Evolutionary conservation across 2,113 vertebrate species (phyloP).

Genomic region (Sclerurus mexicanus): DNA sequence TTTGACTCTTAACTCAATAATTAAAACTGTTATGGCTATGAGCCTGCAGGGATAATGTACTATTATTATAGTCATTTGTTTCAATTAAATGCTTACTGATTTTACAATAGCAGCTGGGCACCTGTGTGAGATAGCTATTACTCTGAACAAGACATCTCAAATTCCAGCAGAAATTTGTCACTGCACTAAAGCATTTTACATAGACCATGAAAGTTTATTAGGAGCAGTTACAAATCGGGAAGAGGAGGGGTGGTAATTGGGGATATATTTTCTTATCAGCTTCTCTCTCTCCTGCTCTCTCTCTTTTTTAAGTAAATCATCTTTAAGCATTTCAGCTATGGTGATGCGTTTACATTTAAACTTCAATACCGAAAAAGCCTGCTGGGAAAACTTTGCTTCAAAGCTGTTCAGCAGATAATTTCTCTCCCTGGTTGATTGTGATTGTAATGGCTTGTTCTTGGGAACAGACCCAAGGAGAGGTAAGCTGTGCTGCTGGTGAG

Average conservation of each 20-base stretch:
- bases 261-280: conserved; percentile 59
- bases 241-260: conserved; percentile 35
- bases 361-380: conserved; percentile 33
- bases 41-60: conserved; percentile 99
- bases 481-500: background rate
- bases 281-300: conserved; percentile 22
- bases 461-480: background rate
- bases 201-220: conserved; percentile 78
- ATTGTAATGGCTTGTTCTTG: background rate
- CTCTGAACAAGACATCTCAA: conserved; percentile 95
- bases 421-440: conserved; percentile 20
- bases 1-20: conserved; percentile 95
- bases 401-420: conserved; percentile 35
- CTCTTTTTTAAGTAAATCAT: conserved; percentile 42
- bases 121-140: conserved; percentile 94
- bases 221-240: conserved; percentile 66
- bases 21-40: conserved; percentile 96
- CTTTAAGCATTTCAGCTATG: conserved; percentile 53
- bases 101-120: conserved; percentile 98
- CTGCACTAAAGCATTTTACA: conserved; percentile 64
- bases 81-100: conserved; percentile 99
- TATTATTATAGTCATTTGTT: conserved; percentile 99
- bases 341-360: conserved; percentile 35
- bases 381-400: background rate
- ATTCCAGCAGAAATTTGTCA: conserved; percentile 83